These are phyloP conservation scores for Saturnia japonica DNA, from an alignment of 2,888 invertebrate species.

Conservation along the genomic window DNA sequence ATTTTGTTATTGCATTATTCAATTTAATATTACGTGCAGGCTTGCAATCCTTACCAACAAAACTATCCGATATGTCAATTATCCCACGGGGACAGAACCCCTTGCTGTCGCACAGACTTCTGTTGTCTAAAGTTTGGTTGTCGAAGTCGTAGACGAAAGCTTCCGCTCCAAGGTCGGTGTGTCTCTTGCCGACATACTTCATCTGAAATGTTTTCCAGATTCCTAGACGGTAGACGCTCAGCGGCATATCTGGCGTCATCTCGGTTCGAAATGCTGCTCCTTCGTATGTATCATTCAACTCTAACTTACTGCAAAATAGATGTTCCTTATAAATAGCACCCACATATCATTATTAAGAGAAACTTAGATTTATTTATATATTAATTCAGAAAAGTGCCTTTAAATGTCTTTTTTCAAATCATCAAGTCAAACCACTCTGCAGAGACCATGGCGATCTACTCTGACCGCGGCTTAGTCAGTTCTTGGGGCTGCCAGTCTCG, in stretches of 20 bases:
- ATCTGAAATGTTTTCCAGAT: slow-evolving; percentile 79
- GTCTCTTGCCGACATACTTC: slow-evolving; percentile 21
- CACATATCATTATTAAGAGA: not conserved
- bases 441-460: not conserved
- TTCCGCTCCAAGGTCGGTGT: slow-evolving; percentile 26
- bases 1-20: not conserved
- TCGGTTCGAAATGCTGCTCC: slow-evolving; percentile 86
- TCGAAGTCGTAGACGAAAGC: slow-evolving; percentile 27
- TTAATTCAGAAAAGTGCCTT: not conserved
- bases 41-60: slow-evolving; percentile 77
- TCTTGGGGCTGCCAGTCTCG: not conserved
- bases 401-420: not conserved
- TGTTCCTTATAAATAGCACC: not conserved
- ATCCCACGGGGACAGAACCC: slow-evolving; percentile 80
- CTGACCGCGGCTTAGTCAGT: not conserved
- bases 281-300: slow-evolving; percentile 86
- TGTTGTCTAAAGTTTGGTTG: slow-evolving; percentile 25
- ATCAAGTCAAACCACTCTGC: not conserved
- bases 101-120: slow-evolving; percentile 32
- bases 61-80: slow-evolving; percentile 84
- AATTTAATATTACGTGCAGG: slow-evolving; percentile 61
- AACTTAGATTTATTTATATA: not conserved
- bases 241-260: slow-evolving; percentile 70
- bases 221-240: slow-evolving; percentile 86
- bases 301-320: slow-evolving; percentile 24